These are phyloP conservation scores for Portevinia maculata DNA, from an alignment of 2,888 invertebrate species.

Conservation along the genomic window DNA sequence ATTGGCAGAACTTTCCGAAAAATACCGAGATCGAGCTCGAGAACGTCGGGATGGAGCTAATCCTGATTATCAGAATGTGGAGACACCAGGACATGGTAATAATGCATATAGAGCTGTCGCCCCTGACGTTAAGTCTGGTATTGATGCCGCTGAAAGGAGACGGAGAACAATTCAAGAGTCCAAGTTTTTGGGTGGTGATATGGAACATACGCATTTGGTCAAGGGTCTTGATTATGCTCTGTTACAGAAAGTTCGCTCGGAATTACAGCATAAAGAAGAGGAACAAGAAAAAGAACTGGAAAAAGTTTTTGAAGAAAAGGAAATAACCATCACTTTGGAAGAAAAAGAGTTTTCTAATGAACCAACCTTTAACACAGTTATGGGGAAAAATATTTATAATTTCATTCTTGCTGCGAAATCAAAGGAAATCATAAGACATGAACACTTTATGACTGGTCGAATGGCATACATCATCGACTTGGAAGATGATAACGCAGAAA, in stretches of 20 bases:
- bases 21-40: conserved; percentile 95
- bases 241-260: conserved; percentile 96
- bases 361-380: conserved; percentile 88
- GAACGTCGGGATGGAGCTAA: conserved; percentile 94
- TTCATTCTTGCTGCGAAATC: conserved; percentile 85
- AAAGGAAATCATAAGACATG: conserved; percentile 91
- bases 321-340: conserved; percentile 55
- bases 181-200: conserved; percentile 99
- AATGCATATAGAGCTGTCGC: conserved; percentile 92
- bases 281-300: conserved; percentile 93
- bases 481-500: conserved; percentile 92
- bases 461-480: conserved; percentile 99
- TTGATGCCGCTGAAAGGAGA: conserved; percentile 96
- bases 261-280: conserved; percentile 90
- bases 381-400: conserved; percentile 89
- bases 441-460: conserved; percentile 95
- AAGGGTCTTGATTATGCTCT: conserved; percentile 97
- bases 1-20: conserved; percentile 95
- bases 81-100: conserved; percentile 86
- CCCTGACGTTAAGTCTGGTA: conserved; percentile 96
- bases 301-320: conserved; percentile 85
- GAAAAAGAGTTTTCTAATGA: conserved; percentile 69
- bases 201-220: conserved; percentile 99
- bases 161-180: conserved; percentile 98
- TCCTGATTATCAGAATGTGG: conserved; percentile 90